Base-by-base conservation (phyloP, 1,140 invertebrate species). In the Mizuhopecten yessoensis region DNA sequence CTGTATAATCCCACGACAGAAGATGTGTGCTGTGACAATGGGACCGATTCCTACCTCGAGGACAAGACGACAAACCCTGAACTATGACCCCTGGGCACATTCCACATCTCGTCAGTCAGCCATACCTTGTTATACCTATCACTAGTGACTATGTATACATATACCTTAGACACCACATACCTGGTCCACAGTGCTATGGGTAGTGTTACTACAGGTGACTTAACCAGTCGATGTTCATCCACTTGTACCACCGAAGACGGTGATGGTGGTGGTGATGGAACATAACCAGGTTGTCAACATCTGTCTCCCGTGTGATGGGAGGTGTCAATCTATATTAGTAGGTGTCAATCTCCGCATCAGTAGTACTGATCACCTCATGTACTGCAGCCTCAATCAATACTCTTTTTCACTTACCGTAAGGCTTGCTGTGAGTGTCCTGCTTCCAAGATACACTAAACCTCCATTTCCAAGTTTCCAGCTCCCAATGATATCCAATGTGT, bases 121-220 rank as follows among this genome's bases (percentile, higher is more conserved):
- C 57, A 75, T 75, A 75, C 57, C 57, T 75, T 75, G 57, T 75
- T 75, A 75, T n/a, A 75, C 57, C 57, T 75, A 75, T n/a, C n/a
- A n/a, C n/a, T n/a, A n/a, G n/a, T n/a, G n/a, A n/a, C n/a, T n/a
- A n/a, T n/a, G n/a, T 75, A 29, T 75, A 75, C 29, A 75, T n/a
- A 75, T 75, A 75, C 57, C 57, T 45, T 13, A 20, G 42, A 45
- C 42, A 75, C 57, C 57, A 75, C 57, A 75, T 75, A 75, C 57
- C 57, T 75, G n/a, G 57, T 29, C 23, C 29, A 13, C n/a, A n/a
- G 57, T 75, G n/a, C 11, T 9, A 75, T 75, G 45, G 45, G 45
- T 49, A 49, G 45, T 49, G n/a, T 75, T 75, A 75, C 57, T 7
- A 1, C 57, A 75, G 57, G 57, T 75, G 57, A 75, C n/a, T 75